Evolutionary conservation across 2,113 vertebrate species (phyloP).

Genomic region (Bostrychus sinensis): DNA sequence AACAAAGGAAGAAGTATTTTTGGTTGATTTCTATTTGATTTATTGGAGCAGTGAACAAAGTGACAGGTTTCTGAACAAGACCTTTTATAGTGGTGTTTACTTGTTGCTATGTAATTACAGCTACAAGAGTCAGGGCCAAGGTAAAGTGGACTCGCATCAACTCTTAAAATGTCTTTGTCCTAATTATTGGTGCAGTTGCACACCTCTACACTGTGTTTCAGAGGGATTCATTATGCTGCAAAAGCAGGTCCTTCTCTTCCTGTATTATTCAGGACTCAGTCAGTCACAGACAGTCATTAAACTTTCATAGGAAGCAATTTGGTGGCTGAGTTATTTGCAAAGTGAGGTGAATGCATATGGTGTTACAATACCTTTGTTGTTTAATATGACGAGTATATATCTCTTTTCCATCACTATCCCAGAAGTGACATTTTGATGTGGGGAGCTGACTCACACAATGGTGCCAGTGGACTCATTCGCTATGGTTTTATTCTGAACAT

Average conservation of each 20-base stretch:
- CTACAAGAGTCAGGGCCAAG: slow-evolving; percentile 17
- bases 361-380: slow-evolving; percentile 46
- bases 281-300: slow-evolving; percentile 80
- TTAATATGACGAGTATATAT: slow-evolving; percentile 21
- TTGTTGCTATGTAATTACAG: slow-evolving; percentile 46
- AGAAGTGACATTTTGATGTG: not conserved
- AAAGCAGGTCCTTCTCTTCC: slow-evolving; percentile 57
- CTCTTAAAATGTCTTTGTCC: slow-evolving; percentile 25
- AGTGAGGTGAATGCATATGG: slow-evolving; percentile 67
- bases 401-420: slow-evolving; percentile 13
- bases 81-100: slow-evolving; percentile 36
- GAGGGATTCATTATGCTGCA: slow-evolving; percentile 68
- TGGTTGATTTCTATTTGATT: slow-evolving; percentile 1
- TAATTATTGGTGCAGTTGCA: slow-evolving; percentile 49
- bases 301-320: slow-evolving; percentile 77
- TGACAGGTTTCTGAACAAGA: slow-evolving; percentile 42
- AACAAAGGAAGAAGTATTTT: slow-evolving; percentile 7
- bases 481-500: not conserved
- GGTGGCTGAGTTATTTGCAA: slow-evolving; percentile 66
- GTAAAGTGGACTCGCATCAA: slow-evolving; percentile 20
- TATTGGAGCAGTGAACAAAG: slow-evolving; percentile 19
- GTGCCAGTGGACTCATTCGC: not conserved
- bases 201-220: slow-evolving; percentile 51
- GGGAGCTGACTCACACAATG: too few species aligned
- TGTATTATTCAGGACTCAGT: slow-evolving; percentile 76